Evolutionary conservation across 2,113 vertebrate genomes (phyloP), one percentile per base, ranked within the genome.

Genomic region (Cromileptes altivelis): DNA sequence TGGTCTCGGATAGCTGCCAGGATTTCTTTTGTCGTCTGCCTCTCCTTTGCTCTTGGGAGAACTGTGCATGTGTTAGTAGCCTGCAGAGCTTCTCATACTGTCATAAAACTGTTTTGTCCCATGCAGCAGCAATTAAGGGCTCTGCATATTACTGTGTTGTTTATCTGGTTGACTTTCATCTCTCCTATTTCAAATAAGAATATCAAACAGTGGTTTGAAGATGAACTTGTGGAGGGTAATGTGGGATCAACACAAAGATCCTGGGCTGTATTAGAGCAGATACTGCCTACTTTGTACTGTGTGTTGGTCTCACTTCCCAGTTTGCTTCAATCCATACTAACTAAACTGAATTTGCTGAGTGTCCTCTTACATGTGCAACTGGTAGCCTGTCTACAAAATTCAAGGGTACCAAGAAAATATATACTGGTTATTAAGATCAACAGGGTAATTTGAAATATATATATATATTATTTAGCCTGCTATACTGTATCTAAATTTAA

Each of bases 11-110:
- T 85, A 49, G 74, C 60, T 4, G 84, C 91, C 13, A 74, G 84
- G 17, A 85, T 94, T 52, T 91, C 85, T 56, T 80, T 91, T 42
- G 85, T 77, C 4, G 49, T 92, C 42, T 91, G 74, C n/a, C 84
- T 95, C 61, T 90, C 85, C 30, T 94, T 68, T 82, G 81, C 87
- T 81, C 58, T 93, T 53, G 80, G 89, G 18, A 93, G 82, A 89
- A 92, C 88, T 52, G 61, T 90, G 19, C 85, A 89, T 45, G 86
- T 94, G 50, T 87, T 91, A 53, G 82, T 94, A 55, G 85, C 75
- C 53, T 93, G 86, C 68, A 93, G 83, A 55, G 81, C 86, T 55
- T 86, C 89, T 56, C 67, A 84, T 27, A 75, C 81, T 55, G 40
- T 92, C 42, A 88, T 93, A 33, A 94, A 90, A 82, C 82, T 85